Conservation (phyloP, 2,797 vertebrate genomes). For the Aselliscus stoliczkanus region DNA sequence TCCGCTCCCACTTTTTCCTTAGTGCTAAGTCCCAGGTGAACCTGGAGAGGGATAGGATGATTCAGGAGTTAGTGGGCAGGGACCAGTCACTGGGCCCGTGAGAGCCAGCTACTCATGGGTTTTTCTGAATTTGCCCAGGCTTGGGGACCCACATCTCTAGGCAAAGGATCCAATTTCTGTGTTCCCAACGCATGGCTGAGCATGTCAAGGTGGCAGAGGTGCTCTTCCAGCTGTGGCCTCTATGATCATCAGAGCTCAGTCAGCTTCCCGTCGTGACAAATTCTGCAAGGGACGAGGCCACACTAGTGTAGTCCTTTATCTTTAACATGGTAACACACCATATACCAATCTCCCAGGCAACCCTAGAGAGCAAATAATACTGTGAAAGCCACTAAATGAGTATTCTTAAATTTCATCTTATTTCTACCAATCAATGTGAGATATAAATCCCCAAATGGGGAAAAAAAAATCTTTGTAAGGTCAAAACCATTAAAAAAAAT, state of each 20-base stretch:
- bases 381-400: not conserved
- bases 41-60: not conserved
- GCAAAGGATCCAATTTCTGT: not conserved
- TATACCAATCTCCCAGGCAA: not conserved
- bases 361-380: not conserved
- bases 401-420: not conserved
- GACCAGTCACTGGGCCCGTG: not conserved
- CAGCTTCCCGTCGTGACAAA: not conserved
- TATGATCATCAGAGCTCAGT: not conserved
- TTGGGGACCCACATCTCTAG: not conserved
- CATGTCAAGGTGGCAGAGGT: not conserved
- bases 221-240: not conserved
- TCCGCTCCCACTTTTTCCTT: not conserved
- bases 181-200: not conserved
- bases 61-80: not conserved
- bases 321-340: not conserved
- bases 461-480: not conserved
- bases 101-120: not conserved
- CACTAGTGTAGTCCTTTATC: not conserved
- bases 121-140: not conserved
- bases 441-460: not conserved
- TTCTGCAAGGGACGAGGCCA: not conserved
- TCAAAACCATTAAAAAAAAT: not conserved
- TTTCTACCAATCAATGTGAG: not conserved
- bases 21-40: not conserved